Evolutionary conservation across 2,888 invertebrate species (phyloP).

Genomic region (Halocaridina rubra): DNA sequence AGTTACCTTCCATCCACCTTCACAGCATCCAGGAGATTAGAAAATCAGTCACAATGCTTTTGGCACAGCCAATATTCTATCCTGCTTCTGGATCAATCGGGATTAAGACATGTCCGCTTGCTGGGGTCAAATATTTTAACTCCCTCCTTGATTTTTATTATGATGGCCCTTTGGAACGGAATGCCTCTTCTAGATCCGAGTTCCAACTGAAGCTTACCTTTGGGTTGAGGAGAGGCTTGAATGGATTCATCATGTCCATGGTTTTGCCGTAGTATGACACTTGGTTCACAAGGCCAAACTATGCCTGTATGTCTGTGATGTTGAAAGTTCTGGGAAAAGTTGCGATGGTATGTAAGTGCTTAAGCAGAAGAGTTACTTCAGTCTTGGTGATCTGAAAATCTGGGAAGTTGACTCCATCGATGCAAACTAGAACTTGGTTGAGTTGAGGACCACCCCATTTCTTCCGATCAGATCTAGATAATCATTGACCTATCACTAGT

Average conservation of each 20-base stretch:
- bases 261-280: constrained; percentile 14
- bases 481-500: not conserved
- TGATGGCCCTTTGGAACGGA: not conserved
- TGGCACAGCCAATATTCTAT: constrained; percentile 1
- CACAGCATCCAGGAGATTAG: not conserved
- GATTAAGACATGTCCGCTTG: not conserved
- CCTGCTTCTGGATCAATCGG: not conserved
- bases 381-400: not conserved
- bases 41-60: constrained; percentile 10
- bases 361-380: not conserved
- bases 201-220: constrained; percentile 7
- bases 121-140: not conserved
- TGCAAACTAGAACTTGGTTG: constrained; percentile 13
- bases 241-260: constrained; percentile 26
- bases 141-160: not conserved
- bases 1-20: constrained; percentile 9
- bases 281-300: constrained; percentile 37
- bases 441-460: constrained; percentile 20
- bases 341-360: not conserved
- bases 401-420: not conserved
- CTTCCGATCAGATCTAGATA: not conserved
- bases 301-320: not conserved
- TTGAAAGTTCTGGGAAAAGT: not conserved
- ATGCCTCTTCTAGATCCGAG: constrained; percentile 13
- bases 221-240: constrained; percentile 29